These are phyloP conservation scores for Carpatolechia fugitivella DNA, from an alignment of 2,888 invertebrate genomes.

Conservation along the genomic window DNA sequence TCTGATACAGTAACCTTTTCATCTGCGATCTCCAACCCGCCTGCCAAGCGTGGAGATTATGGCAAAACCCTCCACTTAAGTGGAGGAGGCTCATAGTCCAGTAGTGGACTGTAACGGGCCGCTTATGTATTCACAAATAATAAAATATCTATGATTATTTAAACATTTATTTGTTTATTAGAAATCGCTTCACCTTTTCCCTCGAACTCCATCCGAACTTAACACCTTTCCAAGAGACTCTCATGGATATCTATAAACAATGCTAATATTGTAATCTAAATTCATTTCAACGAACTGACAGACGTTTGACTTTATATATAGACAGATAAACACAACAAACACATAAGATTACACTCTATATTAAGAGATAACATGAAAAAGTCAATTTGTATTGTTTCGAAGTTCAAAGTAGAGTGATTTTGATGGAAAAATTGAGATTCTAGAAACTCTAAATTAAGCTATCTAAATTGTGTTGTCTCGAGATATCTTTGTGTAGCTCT, in stretches of 20 bases:
- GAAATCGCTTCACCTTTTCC: too few relatives aligned
- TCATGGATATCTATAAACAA: slow-evolving; percentile 48
- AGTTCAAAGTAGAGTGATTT: slow-evolving; percentile 30
- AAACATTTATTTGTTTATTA: too few relatives aligned
- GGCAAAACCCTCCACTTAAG: too few relatives aligned
- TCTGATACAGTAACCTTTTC: too few relatives aligned
- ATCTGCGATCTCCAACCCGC: too few relatives aligned
- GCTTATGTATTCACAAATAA: too few relatives aligned
- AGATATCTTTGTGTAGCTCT: not conserved
- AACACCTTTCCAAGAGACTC: slow-evolving; percentile 40
- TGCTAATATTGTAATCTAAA: slow-evolving; percentile 66
- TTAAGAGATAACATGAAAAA: slow-evolving; percentile 15
- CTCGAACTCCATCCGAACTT: slow-evolving; percentile 41
- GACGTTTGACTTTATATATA: slow-evolving; percentile 32
- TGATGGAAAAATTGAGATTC: slow-evolving; percentile 24
- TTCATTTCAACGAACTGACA: slow-evolving; percentile 50
- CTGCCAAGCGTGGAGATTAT: too few relatives aligned
- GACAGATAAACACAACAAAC: slow-evolving; percentile 13
- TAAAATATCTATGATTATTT: too few relatives aligned
- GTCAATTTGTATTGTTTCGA: slow-evolving; percentile 23
- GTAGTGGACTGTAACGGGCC: too few relatives aligned
- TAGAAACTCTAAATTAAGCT: slow-evolving; percentile 7
- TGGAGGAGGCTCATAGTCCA: too few relatives aligned
- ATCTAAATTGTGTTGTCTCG: slow-evolving; percentile 24
- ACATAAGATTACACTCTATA: slow-evolving; percentile 18